Evolutionary conservation across 1,140 invertebrate genomes (phyloP).

Genomic region (Leptinotarsa texana): DNA sequence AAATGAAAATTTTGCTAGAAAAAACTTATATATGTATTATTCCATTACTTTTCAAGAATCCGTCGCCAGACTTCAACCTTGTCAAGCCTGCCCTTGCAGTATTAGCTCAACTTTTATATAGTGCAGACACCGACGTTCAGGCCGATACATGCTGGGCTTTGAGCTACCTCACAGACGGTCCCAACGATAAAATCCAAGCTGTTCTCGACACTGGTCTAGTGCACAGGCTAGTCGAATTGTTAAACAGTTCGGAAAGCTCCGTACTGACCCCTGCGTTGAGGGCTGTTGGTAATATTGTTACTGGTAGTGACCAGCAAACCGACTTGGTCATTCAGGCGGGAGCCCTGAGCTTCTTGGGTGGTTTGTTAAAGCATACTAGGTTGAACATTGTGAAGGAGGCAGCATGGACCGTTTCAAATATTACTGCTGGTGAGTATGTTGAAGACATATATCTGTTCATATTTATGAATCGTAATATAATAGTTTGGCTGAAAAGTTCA

Average conservation of each 20-base stretch:
- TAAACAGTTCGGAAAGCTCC: slow-evolving; percentile 71
- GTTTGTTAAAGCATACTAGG: slow-evolving; percentile 71
- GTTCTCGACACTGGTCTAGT: slow-evolving; percentile 77
- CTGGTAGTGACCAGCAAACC: slow-evolving; percentile 84
- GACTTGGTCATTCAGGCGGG: slow-evolving; percentile 85
- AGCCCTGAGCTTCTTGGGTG: slow-evolving; percentile 72
- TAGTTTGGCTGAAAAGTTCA: too few relatives aligned
- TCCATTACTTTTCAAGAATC: slow-evolving; percentile 65
- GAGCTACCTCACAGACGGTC: slow-evolving; percentile 93
- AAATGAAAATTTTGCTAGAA: too few relatives aligned
- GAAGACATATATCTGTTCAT: neutral
- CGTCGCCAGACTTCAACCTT: slow-evolving; percentile 75
- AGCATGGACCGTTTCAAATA: slow-evolving; percentile 98
- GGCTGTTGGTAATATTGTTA: slow-evolving; percentile 85
- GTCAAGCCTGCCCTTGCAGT: slow-evolving; percentile 82
- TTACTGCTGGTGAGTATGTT: slow-evolving; percentile 81
- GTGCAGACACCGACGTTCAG: slow-evolving; percentile 75
- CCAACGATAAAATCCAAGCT: slow-evolving; percentile 89
- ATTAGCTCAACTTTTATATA: slow-evolving; percentile 76
- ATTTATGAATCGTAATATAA: too few relatives aligned
- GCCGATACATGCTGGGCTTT: slow-evolving; percentile 96
- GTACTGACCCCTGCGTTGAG: slow-evolving; percentile 90
- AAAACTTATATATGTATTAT: too few relatives aligned
- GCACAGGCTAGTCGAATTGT: slow-evolving; percentile 69
- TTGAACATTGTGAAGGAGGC: slow-evolving; percentile 87